Evolutionary conservation across 2,797 vertebrate species (phyloP), one percentile per base, ranked within the genome.

Genomic region (Pachyuromys duprasi): DNA sequence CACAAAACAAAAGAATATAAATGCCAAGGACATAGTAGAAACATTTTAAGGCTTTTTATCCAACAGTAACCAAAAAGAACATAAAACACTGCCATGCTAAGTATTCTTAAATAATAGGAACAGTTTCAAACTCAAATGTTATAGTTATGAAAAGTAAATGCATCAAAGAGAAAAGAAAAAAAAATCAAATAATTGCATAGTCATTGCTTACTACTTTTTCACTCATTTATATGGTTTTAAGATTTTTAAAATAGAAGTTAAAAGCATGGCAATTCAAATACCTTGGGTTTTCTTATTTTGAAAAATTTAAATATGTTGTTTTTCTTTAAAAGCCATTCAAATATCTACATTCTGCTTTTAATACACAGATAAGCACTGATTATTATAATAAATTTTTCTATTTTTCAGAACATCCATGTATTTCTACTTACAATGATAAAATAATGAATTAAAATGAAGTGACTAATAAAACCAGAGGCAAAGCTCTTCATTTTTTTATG

Each of bases 21-120:
- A 92, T 90, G 49, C 45, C 45, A 96, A 91, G 62, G 82, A 94
- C 53, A 96, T 6, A 17, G 26, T 79, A 33, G 93, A 93, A 95
- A 69, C 42, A 67, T 36, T 31, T 49, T 65, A 53, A 67, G 1
- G 13, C 0, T 20, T 89, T 63, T 78, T 14, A 70, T 96, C 84
- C 92, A 33, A 53, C 87, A 70, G 36, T 78, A 93, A 72, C 62
- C 83, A 76, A 86, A 36, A 70, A 93, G 49, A 81, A 60, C 31
- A 86, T 42, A 75, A 57, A 65, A 89, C 39, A 86, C 1, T 75
- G 42, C 24, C 33, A 55, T n/a, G 70, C 31, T 84, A 65, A 69
- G 2, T 92, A 9, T 92, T 63, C 31, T 94, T 79, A 67, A 22
- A 84, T 69, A 84, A 95, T 36, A 49, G 49, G 69, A 57, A 4